Percentiles rank a stretch among this genome's conserved stretches.
Conservation (phyloP, 1,140 invertebrate species). For the Drosophila quadrilineata region DNA sequence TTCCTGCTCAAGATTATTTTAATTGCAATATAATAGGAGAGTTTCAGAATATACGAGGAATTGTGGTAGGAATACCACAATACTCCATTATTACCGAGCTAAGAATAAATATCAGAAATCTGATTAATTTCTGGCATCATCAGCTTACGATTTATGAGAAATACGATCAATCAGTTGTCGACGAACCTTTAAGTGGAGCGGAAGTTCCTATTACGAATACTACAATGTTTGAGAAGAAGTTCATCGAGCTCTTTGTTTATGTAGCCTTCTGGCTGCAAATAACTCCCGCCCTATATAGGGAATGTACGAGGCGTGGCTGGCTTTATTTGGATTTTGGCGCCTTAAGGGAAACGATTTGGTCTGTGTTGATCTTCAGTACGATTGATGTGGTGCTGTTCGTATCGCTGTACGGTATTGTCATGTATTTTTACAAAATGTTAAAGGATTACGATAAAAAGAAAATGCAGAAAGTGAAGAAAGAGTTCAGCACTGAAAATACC, state of each 20-base stretch:
- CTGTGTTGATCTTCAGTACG: not conserved
- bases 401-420: not conserved
- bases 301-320: not conserved
- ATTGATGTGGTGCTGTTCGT: not conserved
- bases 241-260: constrained; percentile 4
- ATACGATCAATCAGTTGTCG: not conserved
- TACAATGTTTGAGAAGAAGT: constrained; percentile 7
- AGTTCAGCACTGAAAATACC: not conserved
- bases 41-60: no score
- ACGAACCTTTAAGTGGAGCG: not conserved
- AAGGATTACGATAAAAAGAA: not conserved
- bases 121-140: no score
- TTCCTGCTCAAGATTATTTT: no score
- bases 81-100: no score
- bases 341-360: not conserved
- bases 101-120: no score
- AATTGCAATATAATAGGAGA: no score
- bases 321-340: not conserved
- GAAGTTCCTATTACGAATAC: not conserved
- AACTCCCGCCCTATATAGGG: not conserved
- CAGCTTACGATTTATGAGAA: not conserved
- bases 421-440: not conserved
- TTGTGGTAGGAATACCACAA: no score
- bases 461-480: not conserved
- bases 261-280: not conserved